Percentiles rank a stretch among this genome's conserved stretches.
Conservation (phyloP, 2,113 vertebrate genomes). For the Ceratotherium simum region DNA sequence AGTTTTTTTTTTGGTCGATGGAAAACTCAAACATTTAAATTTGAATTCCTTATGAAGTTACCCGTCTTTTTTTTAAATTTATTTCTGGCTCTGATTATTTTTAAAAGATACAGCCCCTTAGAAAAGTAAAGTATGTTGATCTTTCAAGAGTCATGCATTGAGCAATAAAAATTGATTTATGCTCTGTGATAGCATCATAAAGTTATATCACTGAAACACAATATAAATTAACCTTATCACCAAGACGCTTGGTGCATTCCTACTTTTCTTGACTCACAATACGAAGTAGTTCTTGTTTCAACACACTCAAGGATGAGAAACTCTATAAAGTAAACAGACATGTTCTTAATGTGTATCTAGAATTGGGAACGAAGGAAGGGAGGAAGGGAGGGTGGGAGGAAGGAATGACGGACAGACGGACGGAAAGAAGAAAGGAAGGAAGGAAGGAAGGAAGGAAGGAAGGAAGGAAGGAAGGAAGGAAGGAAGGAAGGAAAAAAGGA, state of each 20-base stretch:
- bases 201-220: not conserved
- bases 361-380: not conserved
- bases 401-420: accelerated
- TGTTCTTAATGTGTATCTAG: not conserved
- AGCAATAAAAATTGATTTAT: constrained; percentile 50
- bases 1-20: not conserved
- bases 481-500: not conserved
- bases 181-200: constrained; percentile 35
- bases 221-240: constrained; percentile 32
- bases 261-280: not conserved
- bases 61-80: not conserved
- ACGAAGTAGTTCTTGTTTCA: constrained; percentile 40
- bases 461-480: not conserved
- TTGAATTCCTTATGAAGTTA: constrained; percentile 50
- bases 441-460: not conserved
- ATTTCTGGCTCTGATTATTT: constrained; percentile 17
- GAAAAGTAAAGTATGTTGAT: constrained; percentile 48
- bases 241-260: not conserved
- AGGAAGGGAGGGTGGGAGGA: not conserved
- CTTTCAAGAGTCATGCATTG: constrained; percentile 39
- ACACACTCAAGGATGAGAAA: not conserved
- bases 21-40: constrained; percentile 58
- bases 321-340: not conserved
- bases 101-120: constrained; percentile 48
- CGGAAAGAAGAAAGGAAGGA: not conserved